These are phyloP conservation scores for Ichneumoninae sp. DNA, from an alignment of 2,888 invertebrate genomes.

Conservation along the genomic window DNA sequence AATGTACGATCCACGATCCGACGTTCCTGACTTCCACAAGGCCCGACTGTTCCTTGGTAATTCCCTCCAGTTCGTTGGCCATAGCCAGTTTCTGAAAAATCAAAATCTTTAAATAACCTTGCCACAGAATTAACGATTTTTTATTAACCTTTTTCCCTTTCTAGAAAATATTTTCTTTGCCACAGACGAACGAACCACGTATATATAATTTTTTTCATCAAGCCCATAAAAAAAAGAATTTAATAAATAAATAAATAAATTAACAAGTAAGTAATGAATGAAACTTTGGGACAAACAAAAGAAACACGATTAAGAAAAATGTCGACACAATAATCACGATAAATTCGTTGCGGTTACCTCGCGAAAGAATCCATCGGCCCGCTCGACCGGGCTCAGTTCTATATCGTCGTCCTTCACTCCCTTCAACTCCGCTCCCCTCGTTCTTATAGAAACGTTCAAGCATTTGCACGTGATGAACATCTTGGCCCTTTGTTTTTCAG, in stretches of 20 bases:
- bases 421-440: constrained; percentile 86
- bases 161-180: too few species aligned
- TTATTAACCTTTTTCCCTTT: too few species aligned
- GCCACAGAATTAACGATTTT: too few species aligned
- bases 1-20: constrained; percentile 88
- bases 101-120: constrained; percentile 17
- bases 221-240: too few species aligned
- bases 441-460: constrained; percentile 89
- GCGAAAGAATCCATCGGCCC: constrained; percentile 88
- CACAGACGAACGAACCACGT: too few species aligned
- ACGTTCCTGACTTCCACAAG: constrained; percentile 86
- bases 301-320: neutral
- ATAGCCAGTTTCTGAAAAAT: constrained; percentile 85
- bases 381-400: constrained; percentile 87
- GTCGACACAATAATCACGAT: neutral
- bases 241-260: too few species aligned
- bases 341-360: constrained; percentile 85
- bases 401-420: constrained; percentile 86
- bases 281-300: neutral
- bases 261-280: too few species aligned
- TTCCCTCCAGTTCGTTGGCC: constrained; percentile 85
- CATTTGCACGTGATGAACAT: constrained; percentile 89
- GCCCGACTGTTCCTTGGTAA: constrained; percentile 86
- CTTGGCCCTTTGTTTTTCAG: constrained; percentile 59
- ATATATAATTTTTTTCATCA: too few species aligned